Conservation (phyloP, 2,888 invertebrate species). For the Siphonodentalium dalli region DNA sequence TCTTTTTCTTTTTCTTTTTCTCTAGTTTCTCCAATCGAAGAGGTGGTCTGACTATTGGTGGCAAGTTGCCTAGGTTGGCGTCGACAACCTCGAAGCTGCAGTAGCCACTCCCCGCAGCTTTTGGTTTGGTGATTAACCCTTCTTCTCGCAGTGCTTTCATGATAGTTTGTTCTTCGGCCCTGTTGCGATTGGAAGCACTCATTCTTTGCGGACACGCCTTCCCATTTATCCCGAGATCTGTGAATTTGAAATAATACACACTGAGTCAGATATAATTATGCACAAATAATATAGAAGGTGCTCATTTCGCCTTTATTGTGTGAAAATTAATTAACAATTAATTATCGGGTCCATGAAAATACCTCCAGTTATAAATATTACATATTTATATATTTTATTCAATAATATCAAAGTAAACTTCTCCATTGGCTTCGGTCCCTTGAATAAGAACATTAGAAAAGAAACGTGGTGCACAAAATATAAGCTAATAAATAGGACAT, state of each 20-base stretch:
- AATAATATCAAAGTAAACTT: no score
- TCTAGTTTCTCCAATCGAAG: slow-evolving; percentile 56
- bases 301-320: no score
- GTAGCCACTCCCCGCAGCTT: slow-evolving; percentile 54
- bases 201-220: slow-evolving; percentile 53
- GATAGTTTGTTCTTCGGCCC: slow-evolving; percentile 60
- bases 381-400: no score
- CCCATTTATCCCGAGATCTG: slow-evolving; percentile 61
- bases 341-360: no score
- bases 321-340: no score
- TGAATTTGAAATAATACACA: not conserved
- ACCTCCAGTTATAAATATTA: no score
- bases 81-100: slow-evolving; percentile 56
- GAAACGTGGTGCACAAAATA: no score
- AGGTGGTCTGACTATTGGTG: slow-evolving; percentile 39
- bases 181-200: slow-evolving; percentile 60
- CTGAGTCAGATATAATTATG: not conserved
- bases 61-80: slow-evolving; percentile 20
- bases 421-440: no score
- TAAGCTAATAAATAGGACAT: no score
- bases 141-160: slow-evolving; percentile 62
- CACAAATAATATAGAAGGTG: not conserved
- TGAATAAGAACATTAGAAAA: no score
- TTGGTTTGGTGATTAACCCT: slow-evolving; percentile 63
- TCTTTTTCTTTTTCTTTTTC: slow-evolving; percentile 50